Evolutionary conservation across 1,140 invertebrate genomes (phyloP).

Genomic region (Stenopsyche tienmushanensis): DNA sequence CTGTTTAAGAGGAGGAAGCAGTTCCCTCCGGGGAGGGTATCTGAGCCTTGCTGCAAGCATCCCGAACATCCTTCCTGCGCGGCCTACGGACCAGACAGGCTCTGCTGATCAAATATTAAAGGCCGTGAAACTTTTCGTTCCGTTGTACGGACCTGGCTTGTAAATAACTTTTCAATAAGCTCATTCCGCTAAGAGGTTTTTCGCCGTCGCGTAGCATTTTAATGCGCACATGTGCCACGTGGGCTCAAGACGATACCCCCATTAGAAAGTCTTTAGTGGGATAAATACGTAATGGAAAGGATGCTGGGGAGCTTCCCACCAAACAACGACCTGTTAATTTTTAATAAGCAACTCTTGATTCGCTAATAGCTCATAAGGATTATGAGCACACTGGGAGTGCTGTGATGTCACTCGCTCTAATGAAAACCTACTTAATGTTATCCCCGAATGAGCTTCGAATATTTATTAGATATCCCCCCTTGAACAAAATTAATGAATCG

Average conservation of each 20-base stretch:
- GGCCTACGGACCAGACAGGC: constrained; percentile 20
- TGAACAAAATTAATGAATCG: too few species aligned
- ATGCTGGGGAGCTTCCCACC: constrained; percentile 2
- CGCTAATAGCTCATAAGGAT: constrained; percentile 22
- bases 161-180: constrained; percentile 43
- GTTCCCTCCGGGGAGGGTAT: background rate
- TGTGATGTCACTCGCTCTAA: too few species aligned
- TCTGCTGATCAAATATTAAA: constrained; percentile 38
- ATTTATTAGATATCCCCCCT: too few species aligned
- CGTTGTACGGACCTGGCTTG: constrained; percentile 26
- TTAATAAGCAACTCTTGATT: constrained; percentile 13
- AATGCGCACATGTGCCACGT: constrained; percentile 39
- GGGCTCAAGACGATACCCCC: constrained; percentile 21
- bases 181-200: constrained; percentile 42
- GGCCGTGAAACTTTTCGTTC: constrained; percentile 36
- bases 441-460: too few species aligned
- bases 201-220: constrained; percentile 39
- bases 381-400: constrained; percentile 7
- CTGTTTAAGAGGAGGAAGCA: constrained; percentile 14
- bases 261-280: constrained; percentile 39
- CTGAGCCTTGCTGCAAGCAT: constrained; percentile 22
- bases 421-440: too few species aligned
- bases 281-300: constrained; percentile 37
- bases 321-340: constrained; percentile 9
- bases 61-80: constrained; percentile 20